Base-by-base conservation (phyloP, 2,113 vertebrate genomes). In the Daphoenositta chrysoptera region DNA sequence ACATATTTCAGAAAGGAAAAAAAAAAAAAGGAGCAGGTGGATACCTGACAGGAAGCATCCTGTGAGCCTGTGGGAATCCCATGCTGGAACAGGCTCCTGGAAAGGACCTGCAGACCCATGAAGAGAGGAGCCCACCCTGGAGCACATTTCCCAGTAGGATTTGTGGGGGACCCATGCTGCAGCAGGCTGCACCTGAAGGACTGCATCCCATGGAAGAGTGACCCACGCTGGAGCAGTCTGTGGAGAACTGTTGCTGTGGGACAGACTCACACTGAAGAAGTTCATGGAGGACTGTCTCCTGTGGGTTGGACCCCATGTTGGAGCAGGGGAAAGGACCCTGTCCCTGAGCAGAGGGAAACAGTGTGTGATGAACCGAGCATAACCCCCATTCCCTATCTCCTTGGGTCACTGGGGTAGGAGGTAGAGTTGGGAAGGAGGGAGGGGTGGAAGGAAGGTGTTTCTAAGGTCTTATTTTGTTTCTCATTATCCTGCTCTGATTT, bases 301-400 rank as follows among this genome's bases (percentile, higher is more conserved):
- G 0, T 30, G 37, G 79, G 31, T 6, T 8, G 14, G 24, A 61
- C 4, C 10, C 31, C 47, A 27, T 5, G 1, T 1, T 83, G 66
- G 21, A 53, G 21, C 10, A 44, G 17, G 14, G 33, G 27, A 37
- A 45, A 37, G 48, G 14, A 4, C 4, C 4, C 14, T 50, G 22
- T 39, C 11, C 33, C 18, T 45, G 28, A 39, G 27, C 11, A 22
- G 11, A 1, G 0, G 17, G 14, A 71, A 63, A 10, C 7, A 22
- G 16, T 1, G 3, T 23, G 28, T 39, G 58, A 39, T 39, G 11
- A 33, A 12, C 17, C 12, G 48, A 54, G 22, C 22, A 54, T 10
- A 45, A 28, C 4, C 15, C 14, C 28, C 40, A 54, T 11, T 83
- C 11, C 22, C 64, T 47, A 26, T 7, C 16, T 66, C 44, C 16